Base-by-base conservation (phyloP, 2,113 vertebrate genomes). In the Eolophus roseicapilla region DNA sequence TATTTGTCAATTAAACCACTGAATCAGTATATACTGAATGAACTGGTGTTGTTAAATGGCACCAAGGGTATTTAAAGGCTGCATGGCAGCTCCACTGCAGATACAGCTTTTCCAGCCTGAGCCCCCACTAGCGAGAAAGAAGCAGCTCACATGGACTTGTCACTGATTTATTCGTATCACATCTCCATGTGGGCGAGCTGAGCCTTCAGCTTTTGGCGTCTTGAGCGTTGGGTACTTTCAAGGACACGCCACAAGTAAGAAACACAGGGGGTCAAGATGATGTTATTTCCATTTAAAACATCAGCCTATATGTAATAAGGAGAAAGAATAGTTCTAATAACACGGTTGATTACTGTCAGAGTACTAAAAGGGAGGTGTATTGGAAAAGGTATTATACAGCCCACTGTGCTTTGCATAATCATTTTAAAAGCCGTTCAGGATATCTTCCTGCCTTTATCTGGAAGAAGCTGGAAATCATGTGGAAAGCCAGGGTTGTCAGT, bases 131-230 rank as follows among this genome's bases (percentile, higher is more conserved):
- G 69, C 0, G 1, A 41, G 68, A 37, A 81, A 53, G 50, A 65
- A 95, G 88, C 18, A 53, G 53, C 82, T 96, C 85, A 24, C 71
- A 18, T 53, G 85, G 93, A 67, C 59, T 73, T 80, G n/a, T 37
- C 46, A 5, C 75, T 88, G 85, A 55, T 95, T 95, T 93, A 92
- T 93, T 95, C 84, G 10, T 89, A 74, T 67, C 78, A n/a, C 79
- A 65, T 59, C 71, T 92, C 59, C 3, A 18, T 0, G 68, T 86
- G 93, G 94, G 93, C 1, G 23, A 96, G 79, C 78, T 86, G 78
- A 93, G 75, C 76, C 79, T 88, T 77, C 85, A 70, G 93, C 79
- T 92, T 70, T 71, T 44, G 73, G 65, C 29, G 1, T 80, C 68
- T 71, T 39, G 41, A 88, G 79, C 33, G 1, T 44, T 79, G 90